A percentile compares a stretch with the other conserved stretches of the same genome.
These are phyloP conservation scores for Aphyosemion australe DNA, from an alignment of 2,113 vertebrate genomes.

Conservation along the genomic window DNA sequence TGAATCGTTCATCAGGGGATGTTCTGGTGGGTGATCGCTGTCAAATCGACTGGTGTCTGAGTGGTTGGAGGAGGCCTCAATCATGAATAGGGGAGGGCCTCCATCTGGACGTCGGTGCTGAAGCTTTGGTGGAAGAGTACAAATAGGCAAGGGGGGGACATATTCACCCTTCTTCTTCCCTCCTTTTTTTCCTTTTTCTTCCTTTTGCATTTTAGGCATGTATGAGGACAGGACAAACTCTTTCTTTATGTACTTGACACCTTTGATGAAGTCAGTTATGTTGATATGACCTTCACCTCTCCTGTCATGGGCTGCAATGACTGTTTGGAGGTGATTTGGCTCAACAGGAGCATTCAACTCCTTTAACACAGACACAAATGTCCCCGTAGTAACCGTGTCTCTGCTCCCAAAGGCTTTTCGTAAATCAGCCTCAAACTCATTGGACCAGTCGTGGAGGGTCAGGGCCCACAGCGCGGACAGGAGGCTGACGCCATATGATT, in stretches of 20 bases:
- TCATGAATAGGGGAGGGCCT: constrained; percentile 85
- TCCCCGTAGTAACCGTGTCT: constrained; percentile 59
- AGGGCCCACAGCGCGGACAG: constrained; percentile 81
- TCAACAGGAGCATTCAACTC: constrained; percentile 72
- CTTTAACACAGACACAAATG: constrained; percentile 79
- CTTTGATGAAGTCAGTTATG: constrained; percentile 87
- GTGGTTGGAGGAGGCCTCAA: constrained; percentile 77
- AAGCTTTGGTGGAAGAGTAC: constrained; percentile 69
- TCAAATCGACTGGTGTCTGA: constrained; percentile 75
- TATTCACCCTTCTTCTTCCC: constrained; percentile 77
- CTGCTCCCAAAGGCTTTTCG: constrained; percentile 63
- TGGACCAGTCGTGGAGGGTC: constrained; percentile 89
- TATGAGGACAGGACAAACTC: constrained; percentile 80
- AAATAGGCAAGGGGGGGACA: constrained; percentile 83
- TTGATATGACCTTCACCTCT: constrained; percentile 66
- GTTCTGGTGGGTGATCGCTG: constrained; percentile 76
- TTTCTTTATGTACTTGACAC: constrained; percentile 86
- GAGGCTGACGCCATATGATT: constrained; percentile 44
- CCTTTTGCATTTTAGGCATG: constrained; percentile 81
- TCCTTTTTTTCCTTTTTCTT: constrained; percentile 70
- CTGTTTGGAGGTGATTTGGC: constrained; percentile 51
- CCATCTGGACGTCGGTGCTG: constrained; percentile 75
- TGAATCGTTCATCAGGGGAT: constrained; percentile 89
- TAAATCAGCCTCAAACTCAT: constrained; percentile 79
- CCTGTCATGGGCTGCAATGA: constrained; percentile 78